Conservation (phyloP, 2,797 vertebrate species). For the Hirundo rustica region DNA sequence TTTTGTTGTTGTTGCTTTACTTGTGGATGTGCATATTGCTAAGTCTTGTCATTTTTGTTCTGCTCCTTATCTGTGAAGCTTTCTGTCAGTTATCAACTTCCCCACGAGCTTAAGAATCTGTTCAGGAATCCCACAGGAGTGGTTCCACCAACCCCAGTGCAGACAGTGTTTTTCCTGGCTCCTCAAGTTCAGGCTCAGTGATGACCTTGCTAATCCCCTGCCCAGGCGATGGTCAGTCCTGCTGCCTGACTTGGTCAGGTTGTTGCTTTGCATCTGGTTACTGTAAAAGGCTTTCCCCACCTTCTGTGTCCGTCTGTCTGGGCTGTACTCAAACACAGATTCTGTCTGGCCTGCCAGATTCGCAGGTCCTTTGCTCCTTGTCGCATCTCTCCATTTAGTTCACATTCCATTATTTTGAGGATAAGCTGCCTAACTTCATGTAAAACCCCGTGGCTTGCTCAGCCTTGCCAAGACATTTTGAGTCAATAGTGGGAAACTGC, state of each 20-base stretch:
- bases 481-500: not conserved
- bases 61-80: not conserved
- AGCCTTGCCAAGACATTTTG: not conserved
- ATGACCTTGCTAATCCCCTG: fast-evolving
- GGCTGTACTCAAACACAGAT: not conserved
- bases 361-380: not conserved
- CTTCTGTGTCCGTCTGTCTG: fast-evolving
- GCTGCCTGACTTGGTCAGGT: not conserved
- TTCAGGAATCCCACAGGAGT: not conserved
- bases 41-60: not conserved
- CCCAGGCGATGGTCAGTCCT: not conserved
- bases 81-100: not conserved
- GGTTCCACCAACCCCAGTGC: fast-evolving
- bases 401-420: not conserved
- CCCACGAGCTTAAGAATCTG: fast-evolving
- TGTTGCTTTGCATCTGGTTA: not conserved
- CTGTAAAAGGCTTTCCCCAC: not conserved
- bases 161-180: not conserved
- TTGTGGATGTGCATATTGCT: not conserved
- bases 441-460: not conserved
- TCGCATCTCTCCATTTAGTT: not conserved
- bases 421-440: not conserved
- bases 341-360: not conserved
- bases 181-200: not conserved
- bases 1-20: not conserved